Conservation (phyloP, 2,113 vertebrate genomes). For the Mellivora capensis region DNA sequence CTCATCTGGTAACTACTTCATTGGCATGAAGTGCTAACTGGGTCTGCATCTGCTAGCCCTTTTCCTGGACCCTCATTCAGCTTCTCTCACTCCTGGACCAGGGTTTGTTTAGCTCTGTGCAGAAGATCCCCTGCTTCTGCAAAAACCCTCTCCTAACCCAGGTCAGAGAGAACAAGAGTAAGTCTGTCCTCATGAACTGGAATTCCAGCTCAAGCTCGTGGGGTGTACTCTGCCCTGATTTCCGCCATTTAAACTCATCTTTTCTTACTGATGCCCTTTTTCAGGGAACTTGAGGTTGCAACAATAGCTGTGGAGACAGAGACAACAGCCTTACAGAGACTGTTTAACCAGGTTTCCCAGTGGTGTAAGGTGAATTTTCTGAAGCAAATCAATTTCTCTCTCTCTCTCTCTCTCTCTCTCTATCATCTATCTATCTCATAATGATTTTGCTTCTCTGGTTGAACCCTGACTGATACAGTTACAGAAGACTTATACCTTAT, state of each 20-base stretch:
- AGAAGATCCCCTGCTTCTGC: background rate
- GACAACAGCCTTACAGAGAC: background rate
- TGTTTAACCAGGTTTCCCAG: background rate
- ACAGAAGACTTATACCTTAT: background rate
- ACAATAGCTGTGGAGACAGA: background rate
- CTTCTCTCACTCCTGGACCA: background rate
- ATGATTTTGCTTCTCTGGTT: background rate
- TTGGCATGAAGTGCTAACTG: background rate
- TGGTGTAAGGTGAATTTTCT: background rate
- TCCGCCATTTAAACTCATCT: background rate
- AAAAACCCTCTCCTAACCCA: background rate
- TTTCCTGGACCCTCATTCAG: background rate
- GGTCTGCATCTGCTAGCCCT: rapidly evolving
- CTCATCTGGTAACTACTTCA: background rate
- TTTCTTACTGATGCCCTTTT: background rate
- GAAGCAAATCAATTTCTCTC: background rate
- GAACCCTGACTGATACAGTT: background rate
- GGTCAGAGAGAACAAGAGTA: background rate
- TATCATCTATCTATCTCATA: background rate
- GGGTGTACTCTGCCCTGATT: background rate
- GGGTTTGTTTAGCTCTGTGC: background rate
- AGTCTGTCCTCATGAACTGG: background rate
- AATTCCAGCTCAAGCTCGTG: background rate
- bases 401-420: background rate
- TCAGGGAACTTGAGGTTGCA: background rate